Base-by-base conservation (phyloP, 2,888 invertebrate genomes). In the Limnephilus marmoratus region DNA sequence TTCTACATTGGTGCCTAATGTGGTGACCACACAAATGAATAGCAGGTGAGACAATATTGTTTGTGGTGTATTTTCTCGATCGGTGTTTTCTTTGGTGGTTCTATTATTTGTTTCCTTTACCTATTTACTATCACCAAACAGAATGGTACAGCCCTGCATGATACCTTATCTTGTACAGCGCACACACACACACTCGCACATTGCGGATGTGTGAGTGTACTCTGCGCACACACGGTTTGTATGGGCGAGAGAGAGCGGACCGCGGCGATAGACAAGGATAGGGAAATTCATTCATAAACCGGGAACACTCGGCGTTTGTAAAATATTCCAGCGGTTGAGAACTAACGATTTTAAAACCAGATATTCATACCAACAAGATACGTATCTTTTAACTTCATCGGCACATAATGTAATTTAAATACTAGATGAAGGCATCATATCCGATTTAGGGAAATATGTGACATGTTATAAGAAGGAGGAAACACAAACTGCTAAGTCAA, bases 281-380 rank as follows among this genome's bases (percentile, higher is more conserved):
- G 91, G 29, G 82, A 90, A 41, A 37, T 92, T 91, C 93, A 93
- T 93, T 93, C 93, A 93, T 93, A 93, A 93, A 92, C 85, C 85
- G 68, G 91, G 89, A 91, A 91, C 91, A 85, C 90, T 89, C 81
- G 89, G 81, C 87, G 91, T 81, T 90, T 89, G 89, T 91, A 91
- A 91, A 91, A 90, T 89, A 80, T 41, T 89, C 81, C 34, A 80
- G 91, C 37, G 91, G 24, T 89, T 24, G 80, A 80, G 18, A 89
- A 89, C 88, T 80, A 31, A 29, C 5, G 13, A 29, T 37, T 37
- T 85, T 34, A 41, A 9, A 85, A 24, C 37, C 24, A 37, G 18
- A 37, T 85, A 18, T 29, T 12, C 31, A 29, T 5, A 81, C 31
- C 31, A n/a, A 31, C 3, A 81, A 31, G n/a, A 81, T 82, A 34